Evolutionary conservation across 1,140 invertebrate species (phyloP), one percentile per base, ranked within the genome.

Genomic region (Aphis gossypii): DNA sequence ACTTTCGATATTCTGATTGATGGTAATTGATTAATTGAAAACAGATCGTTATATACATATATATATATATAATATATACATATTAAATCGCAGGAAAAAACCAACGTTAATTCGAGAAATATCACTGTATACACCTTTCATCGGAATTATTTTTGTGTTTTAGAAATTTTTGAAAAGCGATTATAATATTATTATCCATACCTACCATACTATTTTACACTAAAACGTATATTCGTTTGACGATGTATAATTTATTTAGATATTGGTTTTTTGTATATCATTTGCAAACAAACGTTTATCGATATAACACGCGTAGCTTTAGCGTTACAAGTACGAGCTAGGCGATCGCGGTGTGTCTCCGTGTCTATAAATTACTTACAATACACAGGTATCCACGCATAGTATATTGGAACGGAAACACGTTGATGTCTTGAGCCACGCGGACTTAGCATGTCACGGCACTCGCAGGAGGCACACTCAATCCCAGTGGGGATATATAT

Each of bases 341-440:
- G 30, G 3, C 60, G 9, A 68, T 4, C 25, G 25, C 30, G 25
- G 25, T 60, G 25, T 60, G 44, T 11, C 35, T 38, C 2, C 38
- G 38, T 46, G 25, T 30, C 8, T 46, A 86, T 46, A 46, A 51
- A 51, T 51, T 14, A 14, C 18, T 51, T 18, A 51, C 48, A 51
- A 51, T 20, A 20, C 44, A 41, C 44, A 41, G 21, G 20, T 44
- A 41, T 84, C 2, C 18, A 14, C 35, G 35, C 30, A 35, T 88
- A 88, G 51, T 88, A 88, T 38, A 90, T 90, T 4, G 88, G 35
- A 56, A 38, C 51, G 30, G 38, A 60, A 83, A 93, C 82, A 84
- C 68, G 91, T 54, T 93, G 91, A 93, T 93, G 91, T 93, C 91
- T 93, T 93, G 91, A 93, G 91, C 91, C 91, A 54, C 46, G 9